Evolutionary conservation across 2,113 vertebrate species (phyloP).

Genomic region (Labeo rohita): DNA sequence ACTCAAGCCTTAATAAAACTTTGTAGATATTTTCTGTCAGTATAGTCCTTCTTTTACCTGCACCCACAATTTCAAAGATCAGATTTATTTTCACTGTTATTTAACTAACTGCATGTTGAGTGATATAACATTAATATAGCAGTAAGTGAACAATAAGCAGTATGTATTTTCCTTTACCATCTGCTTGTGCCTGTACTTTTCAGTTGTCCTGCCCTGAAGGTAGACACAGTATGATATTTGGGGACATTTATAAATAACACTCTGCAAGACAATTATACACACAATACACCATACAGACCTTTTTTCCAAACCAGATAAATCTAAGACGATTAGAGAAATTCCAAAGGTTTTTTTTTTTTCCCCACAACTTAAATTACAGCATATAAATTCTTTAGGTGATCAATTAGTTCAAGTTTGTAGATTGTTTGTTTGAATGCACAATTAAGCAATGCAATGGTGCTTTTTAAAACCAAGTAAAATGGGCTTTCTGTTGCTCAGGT

Average conservation of each 20-base stretch:
- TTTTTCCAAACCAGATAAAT: slow-evolving; percentile 12
- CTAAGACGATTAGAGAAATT: neutral
- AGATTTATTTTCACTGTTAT: neutral
- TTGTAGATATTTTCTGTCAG: neutral
- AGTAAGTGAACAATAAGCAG: neutral
- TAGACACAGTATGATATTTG: slow-evolving; percentile 2
- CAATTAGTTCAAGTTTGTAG: slow-evolving; percentile 33
- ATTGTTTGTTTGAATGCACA: neutral
- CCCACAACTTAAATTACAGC: neutral
- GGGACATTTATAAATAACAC: slow-evolving; percentile 3
- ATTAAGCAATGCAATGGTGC: slow-evolving; percentile 31
- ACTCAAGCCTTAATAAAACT: neutral
- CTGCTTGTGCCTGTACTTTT: neutral
- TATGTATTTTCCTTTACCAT: neutral
- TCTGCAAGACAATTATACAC: neutral
- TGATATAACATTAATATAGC: neutral
- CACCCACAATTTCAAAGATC: neutral
- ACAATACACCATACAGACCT: neutral
- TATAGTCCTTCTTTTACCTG: neutral
- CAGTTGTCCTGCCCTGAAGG: neutral
- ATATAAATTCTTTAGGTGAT: slow-evolving; percentile 6
- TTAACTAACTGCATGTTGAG: neutral
- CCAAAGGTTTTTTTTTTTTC: neutral
- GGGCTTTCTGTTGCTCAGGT: slow-evolving; percentile 31
- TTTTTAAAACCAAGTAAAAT: slow-evolving; percentile 26